A percentile compares a stretch with the other conserved stretches of the same genome.
Conservation (phyloP, 2,797 vertebrate genomes). For the Labroides dimidiatus region DNA sequence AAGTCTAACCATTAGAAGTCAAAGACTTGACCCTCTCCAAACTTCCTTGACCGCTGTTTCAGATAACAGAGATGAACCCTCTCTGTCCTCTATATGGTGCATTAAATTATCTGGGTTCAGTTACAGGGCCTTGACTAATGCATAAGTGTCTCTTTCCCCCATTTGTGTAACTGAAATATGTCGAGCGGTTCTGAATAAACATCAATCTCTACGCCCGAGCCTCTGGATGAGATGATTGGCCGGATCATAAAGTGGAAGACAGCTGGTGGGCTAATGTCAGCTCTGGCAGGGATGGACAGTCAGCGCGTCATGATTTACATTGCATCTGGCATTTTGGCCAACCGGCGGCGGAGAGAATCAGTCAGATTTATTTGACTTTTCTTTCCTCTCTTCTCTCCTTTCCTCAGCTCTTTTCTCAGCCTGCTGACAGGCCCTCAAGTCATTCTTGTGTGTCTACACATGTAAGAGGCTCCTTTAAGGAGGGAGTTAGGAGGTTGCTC, state of each 20-base stretch:
- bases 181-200: slow-evolving; percentile 83
- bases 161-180: slow-evolving; percentile 84
- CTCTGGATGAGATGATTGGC: slow-evolving; percentile 79
- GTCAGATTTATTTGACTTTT: slow-evolving; percentile 87
- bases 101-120: slow-evolving; percentile 77
- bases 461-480: slow-evolving; percentile 77
- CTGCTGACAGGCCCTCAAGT: slow-evolving; percentile 84
- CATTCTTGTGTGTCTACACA: slow-evolving; percentile 82
- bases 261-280: slow-evolving; percentile 83
- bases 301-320: slow-evolving; percentile 83
- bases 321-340: slow-evolving; percentile 83
- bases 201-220: slow-evolving; percentile 79
- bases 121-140: slow-evolving; percentile 75
- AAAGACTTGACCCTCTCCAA: slow-evolving; percentile 72
- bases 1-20: slow-evolving; percentile 70
- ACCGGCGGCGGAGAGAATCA: slow-evolving; percentile 80
- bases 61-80: slow-evolving; percentile 70
- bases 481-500: slow-evolving; percentile 64
- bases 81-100: slow-evolving; percentile 58
- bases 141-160: slow-evolving; percentile 72
- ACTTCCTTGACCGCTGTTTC: slow-evolving; percentile 73
- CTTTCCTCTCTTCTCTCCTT: slow-evolving; percentile 69
- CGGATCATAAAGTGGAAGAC: slow-evolving; percentile 79
- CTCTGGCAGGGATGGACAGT: slow-evolving; percentile 74
- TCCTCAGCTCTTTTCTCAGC: slow-evolving; percentile 65